phyloP scores from a whole-genome alignment of 2,797 vertebrate species.

The Rallus crepitans region DNA sequence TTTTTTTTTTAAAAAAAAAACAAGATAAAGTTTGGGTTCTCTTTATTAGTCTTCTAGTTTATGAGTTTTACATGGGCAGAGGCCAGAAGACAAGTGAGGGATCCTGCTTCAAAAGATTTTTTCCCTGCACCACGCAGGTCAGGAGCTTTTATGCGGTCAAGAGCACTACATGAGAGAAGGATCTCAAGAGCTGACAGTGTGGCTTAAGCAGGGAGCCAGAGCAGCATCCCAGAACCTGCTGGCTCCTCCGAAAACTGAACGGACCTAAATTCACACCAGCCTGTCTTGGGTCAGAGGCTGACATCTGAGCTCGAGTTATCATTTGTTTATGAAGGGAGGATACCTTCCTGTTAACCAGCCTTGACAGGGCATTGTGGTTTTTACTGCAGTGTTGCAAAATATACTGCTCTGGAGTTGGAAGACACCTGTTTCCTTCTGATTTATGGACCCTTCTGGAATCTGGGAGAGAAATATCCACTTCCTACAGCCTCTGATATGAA shows the following conservation, averaged over 20 bases:
- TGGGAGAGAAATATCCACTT: conserved; percentile 27
- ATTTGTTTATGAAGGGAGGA: conserved; percentile 43
- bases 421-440: conserved; percentile 63
- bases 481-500: not conserved
- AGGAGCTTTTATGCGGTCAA: not conserved
- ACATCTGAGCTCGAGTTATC: conserved; percentile 48
- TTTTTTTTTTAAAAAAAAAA: not conserved
- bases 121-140: not conserved
- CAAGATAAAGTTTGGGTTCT: not conserved
- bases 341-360: conserved; percentile 15
- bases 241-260: not conserved
- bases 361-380: conserved; percentile 19
- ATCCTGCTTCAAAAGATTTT: not conserved
- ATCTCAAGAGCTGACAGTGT: conserved; percentile 27
- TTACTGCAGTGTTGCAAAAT: conserved; percentile 33
- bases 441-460: conserved; percentile 44
- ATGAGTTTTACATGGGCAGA: not conserved
- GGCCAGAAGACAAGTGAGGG: conserved; percentile 23
- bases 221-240: not conserved
- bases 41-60: conserved; percentile 45
- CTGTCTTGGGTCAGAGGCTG: conserved; percentile 29
- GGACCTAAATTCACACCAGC: conserved; percentile 37
- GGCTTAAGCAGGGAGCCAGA: not conserved
- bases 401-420: conserved; percentile 30
- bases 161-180: not conserved